These are phyloP conservation scores for Dolichallabes microphthalmus DNA, from an alignment of 2,113 vertebrate species.

Conservation along the genomic window DNA sequence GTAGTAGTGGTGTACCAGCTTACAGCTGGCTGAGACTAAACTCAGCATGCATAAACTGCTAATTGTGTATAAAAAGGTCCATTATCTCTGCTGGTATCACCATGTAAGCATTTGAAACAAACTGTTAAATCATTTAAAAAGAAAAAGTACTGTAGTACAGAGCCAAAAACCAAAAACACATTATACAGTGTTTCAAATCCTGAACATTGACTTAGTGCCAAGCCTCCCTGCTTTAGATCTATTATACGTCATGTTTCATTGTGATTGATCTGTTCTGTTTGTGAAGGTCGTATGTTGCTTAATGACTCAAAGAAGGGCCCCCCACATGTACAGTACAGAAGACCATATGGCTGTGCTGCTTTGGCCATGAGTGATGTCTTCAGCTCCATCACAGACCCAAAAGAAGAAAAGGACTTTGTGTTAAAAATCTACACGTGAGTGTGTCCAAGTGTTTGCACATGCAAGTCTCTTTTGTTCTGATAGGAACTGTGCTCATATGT, in stretches of 20 bases:
- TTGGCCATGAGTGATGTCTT: conserved; percentile 91
- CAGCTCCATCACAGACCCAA: conserved; percentile 89
- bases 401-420: conserved; percentile 97
- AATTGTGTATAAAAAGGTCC: background rate
- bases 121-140: background rate
- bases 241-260: background rate
- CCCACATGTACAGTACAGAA: conserved; percentile 86
- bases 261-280: background rate
- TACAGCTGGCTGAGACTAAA: background rate
- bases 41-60: background rate
- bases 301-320: conserved; percentile 97
- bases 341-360: conserved; percentile 92
- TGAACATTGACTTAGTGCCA: background rate
- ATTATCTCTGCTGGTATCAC: background rate
- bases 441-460: background rate
- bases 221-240: background rate
- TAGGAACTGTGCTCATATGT: background rate
- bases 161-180: background rate
- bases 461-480: background rate
- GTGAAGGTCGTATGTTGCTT: conserved; percentile 88
- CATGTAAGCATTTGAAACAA: background rate
- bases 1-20: background rate
- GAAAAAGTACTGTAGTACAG: background rate
- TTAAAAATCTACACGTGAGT: conserved; percentile 98
- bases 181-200: background rate